Evolutionary conservation across 2,113 vertebrate species (phyloP).

Genomic region (Dromaius novaehollandiae): DNA sequence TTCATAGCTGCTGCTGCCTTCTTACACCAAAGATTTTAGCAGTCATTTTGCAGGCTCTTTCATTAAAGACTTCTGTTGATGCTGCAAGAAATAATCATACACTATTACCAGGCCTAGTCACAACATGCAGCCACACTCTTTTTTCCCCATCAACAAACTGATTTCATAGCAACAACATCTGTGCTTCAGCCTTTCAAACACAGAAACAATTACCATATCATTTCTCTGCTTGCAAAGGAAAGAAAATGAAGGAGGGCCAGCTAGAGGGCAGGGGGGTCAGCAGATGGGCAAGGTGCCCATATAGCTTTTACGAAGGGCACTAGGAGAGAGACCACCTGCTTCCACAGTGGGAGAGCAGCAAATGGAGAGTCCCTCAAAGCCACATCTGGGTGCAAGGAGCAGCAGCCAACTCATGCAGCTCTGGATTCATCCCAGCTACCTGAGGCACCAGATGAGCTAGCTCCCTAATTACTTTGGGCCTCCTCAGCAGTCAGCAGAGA

Average conservation of each 20-base stretch:
- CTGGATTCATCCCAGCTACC: too few relatives aligned
- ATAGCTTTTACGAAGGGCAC: not conserved
- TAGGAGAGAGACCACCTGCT: not conserved
- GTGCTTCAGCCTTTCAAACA: not conserved
- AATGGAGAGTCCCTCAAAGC: accelerated
- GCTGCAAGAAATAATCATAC: not conserved
- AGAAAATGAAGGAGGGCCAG: not conserved
- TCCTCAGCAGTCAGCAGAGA: not conserved
- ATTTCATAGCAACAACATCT: not conserved
- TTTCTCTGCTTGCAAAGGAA: not conserved
- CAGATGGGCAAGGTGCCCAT: not conserved
- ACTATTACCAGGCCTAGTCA: not conserved
- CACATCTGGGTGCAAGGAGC: not conserved
- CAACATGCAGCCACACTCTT: not conserved
- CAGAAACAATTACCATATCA: not conserved
- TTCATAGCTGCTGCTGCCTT: not conserved
- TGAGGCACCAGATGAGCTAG: not conserved
- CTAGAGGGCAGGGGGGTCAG: not conserved
- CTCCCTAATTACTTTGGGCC: not conserved
- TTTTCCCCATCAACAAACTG: not conserved
- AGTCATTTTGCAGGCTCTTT: not conserved
- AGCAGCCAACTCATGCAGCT: accelerated
- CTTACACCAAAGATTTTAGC: accelerated
- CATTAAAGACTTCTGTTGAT: not conserved
- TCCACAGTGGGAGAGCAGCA: not conserved